Evolutionary conservation across 2,888 invertebrate genomes (phyloP).

Genomic region (Lasioglossum lativentre): DNA sequence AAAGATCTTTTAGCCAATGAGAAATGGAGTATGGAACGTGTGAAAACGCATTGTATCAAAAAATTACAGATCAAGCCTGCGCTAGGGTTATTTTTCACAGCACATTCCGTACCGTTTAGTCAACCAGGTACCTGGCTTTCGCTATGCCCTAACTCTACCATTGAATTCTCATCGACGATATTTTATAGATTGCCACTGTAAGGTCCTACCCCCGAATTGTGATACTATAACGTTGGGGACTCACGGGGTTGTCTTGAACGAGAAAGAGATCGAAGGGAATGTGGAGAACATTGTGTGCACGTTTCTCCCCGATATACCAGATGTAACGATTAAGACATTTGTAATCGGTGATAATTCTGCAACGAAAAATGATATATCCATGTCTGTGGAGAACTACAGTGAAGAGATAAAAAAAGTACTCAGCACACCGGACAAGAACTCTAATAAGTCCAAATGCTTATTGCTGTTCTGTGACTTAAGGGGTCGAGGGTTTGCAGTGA

Average conservation of each 20-base stretch:
- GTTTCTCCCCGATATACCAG: slow-evolving; percentile 76
- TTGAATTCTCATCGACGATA: not conserved
- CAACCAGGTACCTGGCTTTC: slow-evolving; percentile 20
- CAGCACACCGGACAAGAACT: slow-evolving; percentile 15
- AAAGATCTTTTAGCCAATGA: not conserved
- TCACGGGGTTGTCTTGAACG: slow-evolving; percentile 69
- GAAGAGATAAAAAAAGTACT: slow-evolving; percentile 18
- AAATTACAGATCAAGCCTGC: slow-evolving; percentile 59
- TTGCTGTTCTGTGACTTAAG: slow-evolving; percentile 66
- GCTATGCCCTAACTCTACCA: no score
- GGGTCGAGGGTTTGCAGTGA: slow-evolving; percentile 37
- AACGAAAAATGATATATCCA: not conserved
- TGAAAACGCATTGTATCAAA: slow-evolving; percentile 22
- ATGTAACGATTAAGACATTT: slow-evolving; percentile 67
- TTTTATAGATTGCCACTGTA: slow-evolving; percentile 73
- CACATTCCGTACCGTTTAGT: not conserved
- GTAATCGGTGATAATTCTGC: slow-evolving; percentile 24
- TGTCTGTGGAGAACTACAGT: not conserved
- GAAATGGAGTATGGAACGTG: not conserved
- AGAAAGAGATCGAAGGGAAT: slow-evolving; percentile 61
- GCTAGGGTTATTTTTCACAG: slow-evolving; percentile 56
- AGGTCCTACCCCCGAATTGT: slow-evolving; percentile 73
- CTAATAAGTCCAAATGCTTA: slow-evolving; percentile 70
- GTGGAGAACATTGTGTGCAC: slow-evolving; percentile 55
- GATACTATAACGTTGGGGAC: slow-evolving; percentile 72